Evolutionary conservation across 2,888 invertebrate species (phyloP).

Genomic region (Rhamnusium bicolor): DNA sequence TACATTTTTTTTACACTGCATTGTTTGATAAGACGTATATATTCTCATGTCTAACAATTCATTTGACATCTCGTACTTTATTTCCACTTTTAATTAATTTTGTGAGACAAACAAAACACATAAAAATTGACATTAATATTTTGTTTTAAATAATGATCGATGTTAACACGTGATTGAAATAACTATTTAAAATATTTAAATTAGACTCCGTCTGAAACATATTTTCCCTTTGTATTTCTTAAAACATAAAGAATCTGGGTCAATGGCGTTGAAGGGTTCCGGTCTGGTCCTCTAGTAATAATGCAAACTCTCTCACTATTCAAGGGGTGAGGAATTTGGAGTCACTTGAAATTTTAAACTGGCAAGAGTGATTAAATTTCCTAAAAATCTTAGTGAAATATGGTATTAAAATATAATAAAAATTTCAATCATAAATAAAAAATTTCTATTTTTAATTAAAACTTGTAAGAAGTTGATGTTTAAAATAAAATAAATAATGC

Average conservation of each 20-base stretch:
- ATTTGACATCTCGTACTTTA: not conserved
- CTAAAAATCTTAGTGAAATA: too few relatives aligned
- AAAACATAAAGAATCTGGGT: not conserved
- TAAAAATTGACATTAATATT: not conserved
- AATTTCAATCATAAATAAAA: too few relatives aligned
- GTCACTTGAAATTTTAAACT: not conserved
- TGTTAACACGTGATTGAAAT: too few relatives aligned
- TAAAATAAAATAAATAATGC: too few relatives aligned
- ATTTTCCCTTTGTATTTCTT: not conserved
- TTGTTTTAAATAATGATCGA: not conserved
- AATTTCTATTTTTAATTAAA: too few relatives aligned
- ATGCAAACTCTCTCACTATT: not conserved
- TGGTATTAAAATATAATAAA: too few relatives aligned
- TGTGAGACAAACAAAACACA: not conserved
- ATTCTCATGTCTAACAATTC: not conserved
- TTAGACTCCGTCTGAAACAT: not conserved
- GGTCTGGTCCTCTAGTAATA: not conserved
- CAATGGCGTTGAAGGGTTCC: not conserved
- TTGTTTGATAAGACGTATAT: too few relatives aligned
- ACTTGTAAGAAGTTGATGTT: too few relatives aligned
- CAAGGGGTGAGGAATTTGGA: not conserved
- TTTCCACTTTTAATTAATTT: not conserved
- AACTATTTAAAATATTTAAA: not conserved
- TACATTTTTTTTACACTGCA: too few relatives aligned
- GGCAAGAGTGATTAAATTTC: conserved; percentile 3